These are phyloP conservation scores for Calephelis nemesis DNA, from an alignment of 1,140 invertebrate species.

Conservation along the genomic window DNA sequence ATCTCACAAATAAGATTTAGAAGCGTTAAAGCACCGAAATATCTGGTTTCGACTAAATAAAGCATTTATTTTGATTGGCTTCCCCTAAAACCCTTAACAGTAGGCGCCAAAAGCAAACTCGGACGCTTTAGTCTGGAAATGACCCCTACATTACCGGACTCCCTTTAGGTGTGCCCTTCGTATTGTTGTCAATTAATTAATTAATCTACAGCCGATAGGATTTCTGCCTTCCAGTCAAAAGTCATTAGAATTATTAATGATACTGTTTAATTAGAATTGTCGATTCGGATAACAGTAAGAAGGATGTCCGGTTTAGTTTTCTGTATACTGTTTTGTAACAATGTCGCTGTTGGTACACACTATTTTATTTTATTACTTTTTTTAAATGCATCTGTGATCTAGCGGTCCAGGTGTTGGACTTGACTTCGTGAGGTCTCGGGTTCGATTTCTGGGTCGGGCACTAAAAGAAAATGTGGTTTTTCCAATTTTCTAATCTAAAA, in stretches of 20 bases:
- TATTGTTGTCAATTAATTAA: slow-evolving; percentile 70
- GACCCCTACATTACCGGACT: slow-evolving; percentile 34
- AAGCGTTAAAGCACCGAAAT: neutral
- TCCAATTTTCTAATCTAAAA: too few species aligned
- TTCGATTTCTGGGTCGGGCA: too few species aligned
- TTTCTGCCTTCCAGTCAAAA: slow-evolving; percentile 40
- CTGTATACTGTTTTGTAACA: too few species aligned
- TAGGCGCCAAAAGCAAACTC: slow-evolving; percentile 48
- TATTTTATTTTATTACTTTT: too few species aligned
- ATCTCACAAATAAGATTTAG: too few species aligned
- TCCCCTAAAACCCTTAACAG: slow-evolving; percentile 19
- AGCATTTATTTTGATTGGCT: neutral
- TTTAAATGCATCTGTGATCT: too few species aligned
- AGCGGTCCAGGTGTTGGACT: too few species aligned
- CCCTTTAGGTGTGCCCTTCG: slow-evolving; percentile 37
- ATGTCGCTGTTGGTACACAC: too few species aligned
- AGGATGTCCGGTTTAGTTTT: too few species aligned
- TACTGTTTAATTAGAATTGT: slow-evolving; percentile 23
- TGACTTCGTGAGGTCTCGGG: too few species aligned
- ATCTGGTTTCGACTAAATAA: neutral
- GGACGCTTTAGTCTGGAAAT: slow-evolving; percentile 38
- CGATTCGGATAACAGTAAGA: neutral
- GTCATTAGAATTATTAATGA: slow-evolving; percentile 59
- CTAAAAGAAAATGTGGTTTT: too few species aligned
- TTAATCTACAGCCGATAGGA: slow-evolving; percentile 51